These are phyloP conservation scores for Incurvaria masculella DNA, from an alignment of 2,888 invertebrate genomes.

Conservation along the genomic window DNA sequence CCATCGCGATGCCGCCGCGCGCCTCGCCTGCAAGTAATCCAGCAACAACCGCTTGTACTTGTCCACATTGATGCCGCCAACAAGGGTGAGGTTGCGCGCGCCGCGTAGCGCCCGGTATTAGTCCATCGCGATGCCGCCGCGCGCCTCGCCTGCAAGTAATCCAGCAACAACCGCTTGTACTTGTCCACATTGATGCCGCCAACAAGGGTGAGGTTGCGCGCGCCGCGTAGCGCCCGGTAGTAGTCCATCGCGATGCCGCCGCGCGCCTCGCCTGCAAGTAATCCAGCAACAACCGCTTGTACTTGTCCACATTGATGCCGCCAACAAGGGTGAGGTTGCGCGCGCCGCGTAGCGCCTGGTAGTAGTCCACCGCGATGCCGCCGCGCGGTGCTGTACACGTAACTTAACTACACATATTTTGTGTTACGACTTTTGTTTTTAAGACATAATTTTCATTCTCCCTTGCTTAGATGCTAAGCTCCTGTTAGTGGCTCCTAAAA, in stretches of 20 bases:
- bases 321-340: slow-evolving; percentile 7
- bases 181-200: slow-evolving; percentile 5
- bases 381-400: too few species aligned
- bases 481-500: too few species aligned
- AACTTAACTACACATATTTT: too few species aligned
- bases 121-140: slow-evolving; percentile 13
- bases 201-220: slow-evolving; percentile 7
- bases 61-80: slow-evolving; percentile 6
- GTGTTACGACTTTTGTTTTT: too few species aligned
- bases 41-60: slow-evolving; percentile 8
- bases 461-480: too few species aligned
- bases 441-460: too few species aligned
- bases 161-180: slow-evolving; percentile 7
- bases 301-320: slow-evolving; percentile 11
- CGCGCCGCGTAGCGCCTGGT: slow-evolving; percentile 1
- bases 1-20: slow-evolving; percentile 12
- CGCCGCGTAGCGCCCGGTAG: slow-evolving; percentile 2
- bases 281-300: slow-evolving; percentile 4
- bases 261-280: slow-evolving; percentile 11
- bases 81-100: slow-evolving; percentile 7
- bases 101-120: slow-evolving; percentile 4
- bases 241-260: slow-evolving; percentile 13
- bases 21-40: slow-evolving; percentile 10
- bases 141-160: slow-evolving; percentile 10
- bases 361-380: slow-evolving; percentile 11